phyloP scores from a whole-genome alignment of 2,113 vertebrate species.

The Actenoides hombroni region DNA sequence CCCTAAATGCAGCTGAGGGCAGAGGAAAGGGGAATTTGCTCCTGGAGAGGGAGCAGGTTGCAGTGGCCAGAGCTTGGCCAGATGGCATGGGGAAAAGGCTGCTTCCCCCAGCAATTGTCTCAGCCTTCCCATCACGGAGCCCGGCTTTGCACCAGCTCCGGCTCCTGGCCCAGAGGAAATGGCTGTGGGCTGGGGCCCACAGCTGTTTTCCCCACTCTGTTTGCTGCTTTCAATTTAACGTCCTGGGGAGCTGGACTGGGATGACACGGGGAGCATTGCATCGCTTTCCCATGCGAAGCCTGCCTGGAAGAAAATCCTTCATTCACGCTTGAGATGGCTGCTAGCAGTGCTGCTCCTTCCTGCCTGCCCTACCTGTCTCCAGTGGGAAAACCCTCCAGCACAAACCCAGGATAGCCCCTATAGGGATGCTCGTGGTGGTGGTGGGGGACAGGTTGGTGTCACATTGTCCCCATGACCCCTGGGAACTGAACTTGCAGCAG shows the following conservation, averaged over 20 bases:
- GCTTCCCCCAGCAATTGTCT: not conserved
- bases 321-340: rapidly evolving
- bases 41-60: not conserved
- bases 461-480: not conserved
- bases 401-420: not conserved
- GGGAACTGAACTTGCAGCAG: not conserved
- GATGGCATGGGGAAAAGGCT: not conserved
- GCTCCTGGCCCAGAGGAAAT: conserved; percentile 42
- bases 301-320: not conserved
- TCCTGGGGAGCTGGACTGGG: not conserved
- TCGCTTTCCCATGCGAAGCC: not conserved
- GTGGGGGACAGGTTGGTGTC: not conserved
- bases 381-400: rapidly evolving
- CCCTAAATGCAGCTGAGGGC: not conserved
- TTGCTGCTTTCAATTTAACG: conserved; percentile 30
- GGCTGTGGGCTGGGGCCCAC: not conserved
- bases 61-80: not conserved
- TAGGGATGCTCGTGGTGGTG: rapidly evolving
- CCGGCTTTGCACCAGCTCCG: not conserved
- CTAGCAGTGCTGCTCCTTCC: not conserved
- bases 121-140: not conserved
- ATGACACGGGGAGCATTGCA: not conserved
- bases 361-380: not conserved
- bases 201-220: conserved; percentile 2
- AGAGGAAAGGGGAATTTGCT: not conserved